Conservation (phyloP, 2,113 vertebrate genomes). For the Coptodon rendalli region DNA sequence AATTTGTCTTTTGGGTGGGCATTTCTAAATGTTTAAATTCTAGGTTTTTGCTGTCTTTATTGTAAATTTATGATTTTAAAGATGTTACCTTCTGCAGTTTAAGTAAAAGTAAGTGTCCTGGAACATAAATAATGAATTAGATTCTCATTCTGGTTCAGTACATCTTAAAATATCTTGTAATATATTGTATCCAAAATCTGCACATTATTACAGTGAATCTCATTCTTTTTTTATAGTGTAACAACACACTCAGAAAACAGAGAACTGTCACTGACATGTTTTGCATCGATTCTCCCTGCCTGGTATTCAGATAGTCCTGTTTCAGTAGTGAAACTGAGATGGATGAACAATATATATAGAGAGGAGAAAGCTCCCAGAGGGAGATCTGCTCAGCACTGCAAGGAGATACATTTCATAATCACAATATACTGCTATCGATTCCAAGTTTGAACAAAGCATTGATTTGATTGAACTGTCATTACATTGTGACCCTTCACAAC, state of each 20-base stretch:
- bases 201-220: conserved; percentile 30
- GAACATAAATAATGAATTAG: background rate
- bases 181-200: background rate
- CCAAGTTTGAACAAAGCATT: conserved; percentile 44
- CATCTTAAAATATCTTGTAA: background rate
- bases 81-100: background rate
- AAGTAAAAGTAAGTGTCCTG: background rate
- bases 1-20: background rate
- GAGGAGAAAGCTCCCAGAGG: conserved; percentile 15
- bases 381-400: conserved; percentile 27
- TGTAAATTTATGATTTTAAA: background rate
- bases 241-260: conserved; percentile 32
- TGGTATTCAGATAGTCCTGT: conserved; percentile 39
- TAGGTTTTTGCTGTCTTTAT: background rate
- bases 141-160: background rate
- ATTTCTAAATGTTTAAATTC: background rate
- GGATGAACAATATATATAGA: background rate
- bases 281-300: conserved; percentile 57
- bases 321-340: conserved; percentile 16
- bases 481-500: conserved; percentile 20
- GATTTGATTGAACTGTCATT: conserved; percentile 61
- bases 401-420: conserved; percentile 52
- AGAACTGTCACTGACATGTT: conserved; percentile 41
- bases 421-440: conserved; percentile 54
- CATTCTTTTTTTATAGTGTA: conserved; percentile 32